Conservation (phyloP, 2,888 invertebrate genomes). For the Geophilus truncorum region DNA sequence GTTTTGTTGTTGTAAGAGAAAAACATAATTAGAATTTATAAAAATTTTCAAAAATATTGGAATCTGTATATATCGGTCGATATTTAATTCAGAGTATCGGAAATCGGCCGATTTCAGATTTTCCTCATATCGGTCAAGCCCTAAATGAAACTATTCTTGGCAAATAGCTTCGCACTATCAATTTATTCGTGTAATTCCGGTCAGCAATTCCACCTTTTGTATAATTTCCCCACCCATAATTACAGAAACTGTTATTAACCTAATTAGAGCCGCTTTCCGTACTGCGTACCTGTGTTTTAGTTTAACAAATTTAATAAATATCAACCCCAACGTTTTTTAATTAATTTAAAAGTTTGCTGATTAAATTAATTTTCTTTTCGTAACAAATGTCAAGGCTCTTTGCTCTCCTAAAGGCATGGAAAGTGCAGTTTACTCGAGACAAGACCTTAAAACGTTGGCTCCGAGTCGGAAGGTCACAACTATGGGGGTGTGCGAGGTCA, state of each 20-base stretch:
- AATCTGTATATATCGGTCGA: too few relatives aligned
- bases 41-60: too few relatives aligned
- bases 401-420: neutral
- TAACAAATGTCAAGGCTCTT: neutral
- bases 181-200: neutral
- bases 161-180: too few relatives aligned
- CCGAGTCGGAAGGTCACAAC: neutral
- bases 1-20: too few relatives aligned
- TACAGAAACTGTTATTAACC: neutral
- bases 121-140: too few relatives aligned
- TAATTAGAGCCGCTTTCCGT: neutral
- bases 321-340: neutral
- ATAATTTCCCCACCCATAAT: neutral
- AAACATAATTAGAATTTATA: too few relatives aligned
- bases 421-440: neutral
- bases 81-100: neutral
- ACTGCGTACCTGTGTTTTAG: neutral
- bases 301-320: neutral
- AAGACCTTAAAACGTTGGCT: neutral
- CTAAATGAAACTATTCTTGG: too few relatives aligned
- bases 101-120: neutral
- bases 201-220: neutral
- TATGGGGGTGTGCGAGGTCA: neutral
- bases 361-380: slow-evolving; percentile 4
- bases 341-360: slow-evolving; percentile 7